Base-by-base conservation (phyloP, 2,797 vertebrate species). In the Varecia variegata region DNA sequence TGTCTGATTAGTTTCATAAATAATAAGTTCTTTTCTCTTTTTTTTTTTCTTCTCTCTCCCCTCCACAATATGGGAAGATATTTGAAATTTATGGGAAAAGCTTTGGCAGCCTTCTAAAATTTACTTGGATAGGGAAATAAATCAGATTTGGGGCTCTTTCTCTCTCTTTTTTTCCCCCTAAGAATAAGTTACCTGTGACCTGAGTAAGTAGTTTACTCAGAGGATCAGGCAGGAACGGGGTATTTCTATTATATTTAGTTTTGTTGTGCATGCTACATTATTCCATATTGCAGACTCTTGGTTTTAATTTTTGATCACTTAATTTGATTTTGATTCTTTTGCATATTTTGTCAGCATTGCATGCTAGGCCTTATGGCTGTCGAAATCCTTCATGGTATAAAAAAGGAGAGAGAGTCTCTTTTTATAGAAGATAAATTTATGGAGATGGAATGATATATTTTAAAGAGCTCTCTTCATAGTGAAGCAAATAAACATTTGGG, bases 261-360 rank as follows among this genome's bases (percentile, higher is more conserved):
- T 91, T 81, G 14, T 38, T 58, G 1, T 67, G 14, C 11, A 11
- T 93, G 35, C 84, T 79, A 62, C 13, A 74, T 86, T 20, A 90
- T 93, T 94, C 20, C 20, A 80, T 88, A 90, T 35, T 43, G 43
- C 0, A 3, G 12, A 2, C 58, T 76, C 30, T 60, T 87, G 35
- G 7, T 77, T 92, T 97, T 77, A 30, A 43, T 17, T 70, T 92
- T 58, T 77, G 58, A 95, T 87, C 74, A 94, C 23, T 92, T 94
- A 93, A 94, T 85, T 94, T 79, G 17, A 94, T 89, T 95, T 89
- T 96, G 21, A 90, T 81, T 83, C 58, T 73, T 88, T 65, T 91
- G 21, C 74, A 15, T 83, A 82, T 88, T 93, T 90, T 95, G 21
- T 73, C 54, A 93, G 40, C 23, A 81, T 81, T 82, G 18, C 30